These are phyloP conservation scores for Siderastrea radians DNA, from an alignment of 92 coral and sea anemone genomes.

Conservation along the genomic window DNA sequence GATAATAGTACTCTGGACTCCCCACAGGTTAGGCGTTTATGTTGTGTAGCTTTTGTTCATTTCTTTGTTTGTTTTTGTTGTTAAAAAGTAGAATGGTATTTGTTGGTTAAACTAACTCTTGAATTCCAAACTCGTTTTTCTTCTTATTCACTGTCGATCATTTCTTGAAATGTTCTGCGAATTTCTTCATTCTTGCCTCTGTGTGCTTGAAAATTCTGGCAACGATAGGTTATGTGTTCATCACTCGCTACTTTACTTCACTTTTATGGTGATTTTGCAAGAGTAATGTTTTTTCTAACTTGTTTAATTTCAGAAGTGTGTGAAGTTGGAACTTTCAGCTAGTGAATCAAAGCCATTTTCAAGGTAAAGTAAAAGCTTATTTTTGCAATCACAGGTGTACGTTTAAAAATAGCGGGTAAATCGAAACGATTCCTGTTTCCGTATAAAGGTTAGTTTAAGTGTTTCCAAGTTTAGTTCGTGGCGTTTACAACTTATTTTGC, in stretches of 20 bases:
- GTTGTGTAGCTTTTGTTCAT: neutral
- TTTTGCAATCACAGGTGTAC: neutral
- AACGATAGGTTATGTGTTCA: too few species aligned
- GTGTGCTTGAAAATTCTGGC: too few species aligned
- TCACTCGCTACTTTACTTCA: too few species aligned
- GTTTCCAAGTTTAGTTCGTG: neutral
- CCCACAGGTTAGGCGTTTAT: slow-evolving; percentile 28
- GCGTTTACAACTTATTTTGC: neutral
- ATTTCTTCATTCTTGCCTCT: too few species aligned
- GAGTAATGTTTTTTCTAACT: neutral
- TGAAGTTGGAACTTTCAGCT: slow-evolving; percentile 91
- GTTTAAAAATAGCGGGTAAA: neutral
- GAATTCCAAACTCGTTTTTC: too few species aligned
- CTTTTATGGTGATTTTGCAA: too few species aligned
- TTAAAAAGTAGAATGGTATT: too few species aligned
- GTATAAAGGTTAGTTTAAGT: too few species aligned
- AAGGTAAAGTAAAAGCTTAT: slow-evolving; percentile 61
- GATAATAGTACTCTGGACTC: slow-evolving; percentile 37
- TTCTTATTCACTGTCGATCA: neutral
- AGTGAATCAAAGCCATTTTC: slow-evolving; percentile 96
- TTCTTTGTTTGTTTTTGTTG: neutral
- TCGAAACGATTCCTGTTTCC: too few species aligned
- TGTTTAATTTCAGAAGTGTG: slow-evolving; percentile 63
- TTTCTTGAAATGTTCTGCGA: neutral
- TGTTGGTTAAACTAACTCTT: too few species aligned